Conservation (phyloP, 2,888 invertebrate genomes). For the Strigamia maritima region DNA sequence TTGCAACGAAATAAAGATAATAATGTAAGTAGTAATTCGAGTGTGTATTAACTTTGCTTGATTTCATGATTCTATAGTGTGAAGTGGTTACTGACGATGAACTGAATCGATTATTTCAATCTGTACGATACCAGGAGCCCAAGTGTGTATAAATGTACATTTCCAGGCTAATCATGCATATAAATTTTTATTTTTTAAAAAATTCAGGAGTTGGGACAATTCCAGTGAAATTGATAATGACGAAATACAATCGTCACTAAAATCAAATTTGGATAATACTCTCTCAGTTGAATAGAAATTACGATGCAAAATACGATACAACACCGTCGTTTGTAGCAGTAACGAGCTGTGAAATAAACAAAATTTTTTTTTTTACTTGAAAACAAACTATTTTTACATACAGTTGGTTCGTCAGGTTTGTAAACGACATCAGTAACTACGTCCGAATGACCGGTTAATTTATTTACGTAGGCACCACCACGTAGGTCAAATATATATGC, state of each 20-base stretch:
- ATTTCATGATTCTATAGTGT: not conserved
- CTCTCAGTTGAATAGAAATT: not conserved
- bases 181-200: not conserved
- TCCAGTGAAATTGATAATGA: not conserved
- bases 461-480: slow-evolving; percentile 49
- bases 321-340: slow-evolving; percentile 38
- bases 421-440: slow-evolving; percentile 50
- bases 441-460: slow-evolving; percentile 50
- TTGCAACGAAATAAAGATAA: slow-evolving; percentile 18
- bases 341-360: slow-evolving; percentile 36
- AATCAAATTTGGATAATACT: not conserved
- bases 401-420: slow-evolving; percentile 38
- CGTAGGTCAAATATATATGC: slow-evolving; percentile 51
- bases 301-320: slow-evolving; percentile 1
- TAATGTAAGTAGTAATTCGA: not conserved
- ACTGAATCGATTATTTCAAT: not conserved
- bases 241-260: not conserved
- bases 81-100: not conserved
- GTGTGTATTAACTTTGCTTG: not conserved
- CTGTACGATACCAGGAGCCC: not conserved
- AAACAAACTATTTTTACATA: slow-evolving; percentile 25
- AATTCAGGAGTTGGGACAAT: not conserved
- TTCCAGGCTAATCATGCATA: too few species aligned
- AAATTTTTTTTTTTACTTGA: not conserved
- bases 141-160: not conserved